phyloP scores from a whole-genome alignment of 2,888 invertebrate species.

The Arrhopalites spinosus region DNA sequence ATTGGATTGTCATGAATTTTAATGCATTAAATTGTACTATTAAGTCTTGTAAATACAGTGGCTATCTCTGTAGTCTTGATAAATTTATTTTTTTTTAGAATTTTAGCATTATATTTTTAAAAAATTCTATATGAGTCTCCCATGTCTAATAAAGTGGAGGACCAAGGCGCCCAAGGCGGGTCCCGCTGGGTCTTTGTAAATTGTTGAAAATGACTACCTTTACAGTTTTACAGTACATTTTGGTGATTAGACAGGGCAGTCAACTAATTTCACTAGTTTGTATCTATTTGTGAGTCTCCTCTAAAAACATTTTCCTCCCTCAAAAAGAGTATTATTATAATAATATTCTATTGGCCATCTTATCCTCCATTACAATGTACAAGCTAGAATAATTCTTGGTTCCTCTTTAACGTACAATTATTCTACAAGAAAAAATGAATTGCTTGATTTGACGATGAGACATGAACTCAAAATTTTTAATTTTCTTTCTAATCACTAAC shows the following conservation, averaged over 20 bases:
- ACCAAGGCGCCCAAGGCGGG: slow-evolving; percentile 16
- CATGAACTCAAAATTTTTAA: no score
- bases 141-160: background rate
- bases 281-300: background rate
- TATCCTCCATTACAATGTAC: no score
- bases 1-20: background rate
- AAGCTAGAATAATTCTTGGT: background rate
- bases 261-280: background rate
- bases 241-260: slow-evolving; percentile 16
- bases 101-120: no score
- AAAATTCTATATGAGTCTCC: no score
- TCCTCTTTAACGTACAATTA: background rate
- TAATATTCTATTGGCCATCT: no score
- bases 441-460: no score
- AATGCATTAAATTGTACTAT: background rate
- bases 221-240: background rate
- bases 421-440: no score
- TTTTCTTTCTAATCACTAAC: no score
- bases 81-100: no score
- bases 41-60: background rate
- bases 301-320: background rate
- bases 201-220: slow-evolving; percentile 3
- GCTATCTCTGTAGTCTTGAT: no score
- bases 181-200: slow-evolving; percentile 13
- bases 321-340: no score